Evolutionary conservation across 2,113 vertebrate genomes (phyloP), one percentile per base, ranked within the genome.

Genomic region (Syrmaticus mikado): DNA sequence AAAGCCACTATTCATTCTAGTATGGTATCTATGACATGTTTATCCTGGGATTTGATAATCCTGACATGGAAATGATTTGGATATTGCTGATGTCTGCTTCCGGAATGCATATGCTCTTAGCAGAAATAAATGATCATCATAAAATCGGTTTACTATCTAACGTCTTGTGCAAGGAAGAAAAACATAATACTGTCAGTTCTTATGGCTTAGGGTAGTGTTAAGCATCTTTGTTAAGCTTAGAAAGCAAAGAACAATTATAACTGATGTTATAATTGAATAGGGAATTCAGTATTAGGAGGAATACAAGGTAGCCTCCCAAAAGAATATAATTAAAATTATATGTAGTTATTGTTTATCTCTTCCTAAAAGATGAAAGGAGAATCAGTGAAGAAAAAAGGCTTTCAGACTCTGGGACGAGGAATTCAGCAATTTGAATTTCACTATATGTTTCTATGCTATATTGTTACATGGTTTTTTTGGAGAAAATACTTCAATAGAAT

Each of bases 11-110:
- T 10, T 70, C 17, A 24, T 53, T 48, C 5, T 12, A 85, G 4
- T 28, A 40, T 30, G 32, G 4, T 41, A 13, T 28, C 24, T 38
- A 6, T 46, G 27, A 40, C 19, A 80, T 61, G 32, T 32, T 53
- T 80, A 40, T 27, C 57, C 17, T 10, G 6, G 1, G 5, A 53
- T 60, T 20, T 66, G 67, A 60, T 30, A 65, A 45, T 13, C 3
- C 25, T 21, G 6, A 5, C 2, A 57, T 6, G 1, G 0, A 58
- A 73, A 45, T 70, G 4, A 5, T 45, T 55, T 80, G 19, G 6
- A 40, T 67, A 16, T 2, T 60, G 21, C 30, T 28, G 11, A 22
- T 24, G 2, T 4, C 22, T 75, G 34, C 3, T 82, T n/a, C 61
- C 65, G 27, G 74, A 65, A 32, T 8, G 45, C 55, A 2, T 61